Evolutionary conservation across 2,888 invertebrate genomes (phyloP).

Genomic region (Hymenopus coronatus): DNA sequence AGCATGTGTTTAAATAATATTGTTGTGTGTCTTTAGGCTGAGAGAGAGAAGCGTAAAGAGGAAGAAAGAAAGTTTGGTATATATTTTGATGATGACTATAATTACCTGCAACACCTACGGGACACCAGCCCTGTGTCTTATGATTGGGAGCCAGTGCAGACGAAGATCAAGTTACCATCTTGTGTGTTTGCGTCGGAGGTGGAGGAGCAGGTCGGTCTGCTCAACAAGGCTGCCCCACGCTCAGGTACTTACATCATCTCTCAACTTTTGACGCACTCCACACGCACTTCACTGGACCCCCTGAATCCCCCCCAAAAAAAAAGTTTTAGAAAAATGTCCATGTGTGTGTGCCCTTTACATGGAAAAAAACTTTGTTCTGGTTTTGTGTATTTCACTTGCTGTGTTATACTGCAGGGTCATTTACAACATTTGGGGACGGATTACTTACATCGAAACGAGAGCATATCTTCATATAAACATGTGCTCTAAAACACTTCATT

Average conservation of each 20-base stretch:
- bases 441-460: too few relatives aligned
- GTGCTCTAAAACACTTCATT: too few relatives aligned
- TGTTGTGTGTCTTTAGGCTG: constrained; percentile 37
- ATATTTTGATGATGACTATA: constrained; percentile 91
- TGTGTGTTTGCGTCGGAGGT: constrained; percentile 84
- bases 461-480: too few relatives aligned
- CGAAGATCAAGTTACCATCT: constrained; percentile 66
- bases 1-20: not conserved
- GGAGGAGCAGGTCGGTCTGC: constrained; percentile 79
- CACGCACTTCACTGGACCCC: not conserved
- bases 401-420: too few relatives aligned
- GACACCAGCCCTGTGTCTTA: constrained; percentile 46
- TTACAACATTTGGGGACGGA: too few relatives aligned
- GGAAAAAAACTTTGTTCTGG: too few relatives aligned
- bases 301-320: too few relatives aligned
- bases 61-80: constrained; percentile 85
- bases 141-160: constrained; percentile 39
- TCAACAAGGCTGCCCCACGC: constrained; percentile 76
- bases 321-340: too few relatives aligned
- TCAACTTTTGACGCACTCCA: too few relatives aligned
- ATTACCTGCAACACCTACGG: constrained; percentile 89
- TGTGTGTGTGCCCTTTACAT: not conserved
- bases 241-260: constrained; percentile 58
- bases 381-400: too few relatives aligned
- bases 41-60: constrained; percentile 57